Evolutionary conservation across 2,113 vertebrate genomes (phyloP), one percentile per base, ranked within the genome.

Genomic region (Myotis yumanensis): DNA sequence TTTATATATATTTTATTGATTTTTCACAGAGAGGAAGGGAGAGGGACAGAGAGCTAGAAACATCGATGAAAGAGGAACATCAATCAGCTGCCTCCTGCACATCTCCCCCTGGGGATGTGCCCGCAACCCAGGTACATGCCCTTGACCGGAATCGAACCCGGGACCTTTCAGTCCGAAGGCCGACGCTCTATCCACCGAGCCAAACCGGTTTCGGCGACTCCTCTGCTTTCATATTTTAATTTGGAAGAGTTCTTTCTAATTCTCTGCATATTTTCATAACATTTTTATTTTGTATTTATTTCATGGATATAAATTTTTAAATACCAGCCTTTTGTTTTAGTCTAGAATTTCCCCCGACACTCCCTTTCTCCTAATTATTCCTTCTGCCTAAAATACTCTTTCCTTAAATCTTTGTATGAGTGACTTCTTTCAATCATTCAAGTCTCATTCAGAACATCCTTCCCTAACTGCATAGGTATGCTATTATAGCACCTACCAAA

Each of bases 211-310:
- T n/a, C n/a, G n/a, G n/a, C n/a, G n/a, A 66, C 22, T 64, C 28
- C 11, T 75, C 25, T 46, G 23, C 72, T 75, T 75, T 46, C 25
- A 48, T 82, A 54, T 79, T 92, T 93, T 76, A 64, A 76, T 93
- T 86, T 90, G 86, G 57, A 90, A 86, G 73, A 25, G 14, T 64
- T 90, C 51, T 51, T 86, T 86, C 52, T 37, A 80, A 4, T 73
- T 92, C 52, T 71, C 59, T 79, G 51, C 28, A 22, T 91, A 43
- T 48, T 93, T 93, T 75, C 30, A 80, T 59, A 84, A 7, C 11
- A 88, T 72, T 91, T 96, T 96, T 84, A 51, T 89, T 85, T 22
- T 37, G 8, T 66, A 37, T 92, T 79, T 91, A 85, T 92, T 94
- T 86, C 35, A 52, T 75, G 12, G 48, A 46, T 92, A 0, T 85